A percentile compares a stretch with the other conserved stretches of the same genome.
These are phyloP conservation scores for Chaenogobius annularis DNA, from an alignment of 2,113 vertebrate species.

Conservation along the genomic window DNA sequence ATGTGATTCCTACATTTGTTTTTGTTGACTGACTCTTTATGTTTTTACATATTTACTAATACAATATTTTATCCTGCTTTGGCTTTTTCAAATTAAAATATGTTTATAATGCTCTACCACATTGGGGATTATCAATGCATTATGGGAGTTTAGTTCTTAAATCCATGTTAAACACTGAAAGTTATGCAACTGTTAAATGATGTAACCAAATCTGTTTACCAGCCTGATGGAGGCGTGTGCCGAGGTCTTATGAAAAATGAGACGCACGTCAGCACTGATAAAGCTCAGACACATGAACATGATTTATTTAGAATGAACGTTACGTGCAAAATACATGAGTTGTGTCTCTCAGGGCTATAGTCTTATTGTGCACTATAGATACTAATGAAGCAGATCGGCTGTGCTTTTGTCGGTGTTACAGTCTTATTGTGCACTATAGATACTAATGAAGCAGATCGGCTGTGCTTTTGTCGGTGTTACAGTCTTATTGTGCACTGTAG, in stretches of 20 bases:
- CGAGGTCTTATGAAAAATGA: constrained; percentile 11
- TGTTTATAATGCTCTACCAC: constrained; percentile 23
- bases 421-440: neutral
- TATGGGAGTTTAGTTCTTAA: constrained; percentile 46
- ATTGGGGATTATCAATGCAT: constrained; percentile 40
- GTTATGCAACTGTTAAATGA: constrained; percentile 46
- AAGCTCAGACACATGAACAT: neutral
- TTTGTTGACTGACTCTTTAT: neutral
- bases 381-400: neutral
- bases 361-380: neutral
- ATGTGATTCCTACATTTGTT: neutral
- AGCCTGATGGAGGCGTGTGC: neutral
- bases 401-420: too few species aligned
- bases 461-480: neutral
- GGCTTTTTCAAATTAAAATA: constrained; percentile 24
- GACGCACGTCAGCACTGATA: constrained; percentile 2
- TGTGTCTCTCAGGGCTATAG: neutral
- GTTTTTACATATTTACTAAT: neutral
- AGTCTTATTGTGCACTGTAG: too few species aligned
- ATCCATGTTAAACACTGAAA: constrained; percentile 42
- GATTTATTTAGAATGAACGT: neutral
- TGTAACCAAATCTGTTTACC: constrained; percentile 35
- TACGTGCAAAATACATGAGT: neutral
- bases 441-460: neutral
- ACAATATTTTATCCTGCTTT: neutral